phyloP scores from a whole-genome alignment of 1,140 invertebrate genomes.

The Pseudoatta argentina region DNA sequence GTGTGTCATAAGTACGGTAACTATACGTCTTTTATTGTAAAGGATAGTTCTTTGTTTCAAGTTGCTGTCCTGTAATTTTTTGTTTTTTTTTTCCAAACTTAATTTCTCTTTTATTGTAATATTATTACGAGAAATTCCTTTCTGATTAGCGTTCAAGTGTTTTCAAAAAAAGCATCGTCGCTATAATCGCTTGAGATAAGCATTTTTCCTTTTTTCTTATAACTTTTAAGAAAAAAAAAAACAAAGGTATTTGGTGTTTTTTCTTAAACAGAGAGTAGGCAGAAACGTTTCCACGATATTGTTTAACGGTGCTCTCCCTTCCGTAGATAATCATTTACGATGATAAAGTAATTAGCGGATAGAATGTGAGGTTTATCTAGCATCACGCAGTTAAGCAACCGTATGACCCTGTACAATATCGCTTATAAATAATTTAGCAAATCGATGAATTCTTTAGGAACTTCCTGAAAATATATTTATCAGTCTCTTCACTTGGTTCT shows the following conservation, averaged over 20 bases:
- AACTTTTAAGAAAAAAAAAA: not conserved
- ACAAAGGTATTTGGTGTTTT: not conserved
- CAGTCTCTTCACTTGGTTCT: too few species aligned
- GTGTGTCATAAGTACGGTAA: too few species aligned
- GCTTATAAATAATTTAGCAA: conserved; percentile 22
- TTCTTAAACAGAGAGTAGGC: conserved; percentile 6
- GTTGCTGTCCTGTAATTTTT: too few species aligned
- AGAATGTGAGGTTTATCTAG: conserved; percentile 15
- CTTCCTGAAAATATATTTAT: not conserved
- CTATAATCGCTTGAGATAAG: conserved; percentile 4
- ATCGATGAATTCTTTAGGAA: not conserved
- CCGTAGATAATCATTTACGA: conserved; percentile 25
- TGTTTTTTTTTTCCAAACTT: too few species aligned
- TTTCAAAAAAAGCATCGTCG: too few species aligned
- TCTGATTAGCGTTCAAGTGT: too few species aligned
- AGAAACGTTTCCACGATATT: conserved; percentile 1
- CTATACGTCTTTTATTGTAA: too few species aligned
- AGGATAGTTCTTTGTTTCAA: too few species aligned
- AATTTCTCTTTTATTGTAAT: too few species aligned
- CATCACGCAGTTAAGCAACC: not conserved
- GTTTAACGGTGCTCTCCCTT: not conserved
- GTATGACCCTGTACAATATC: not conserved
- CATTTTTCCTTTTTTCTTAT: conserved; percentile 5
- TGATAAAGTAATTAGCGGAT: conserved; percentile 32
- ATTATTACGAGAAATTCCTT: too few species aligned